Conservation (phyloP, 2,797 vertebrate genomes). For the Hylomyscus alleni region DNA sequence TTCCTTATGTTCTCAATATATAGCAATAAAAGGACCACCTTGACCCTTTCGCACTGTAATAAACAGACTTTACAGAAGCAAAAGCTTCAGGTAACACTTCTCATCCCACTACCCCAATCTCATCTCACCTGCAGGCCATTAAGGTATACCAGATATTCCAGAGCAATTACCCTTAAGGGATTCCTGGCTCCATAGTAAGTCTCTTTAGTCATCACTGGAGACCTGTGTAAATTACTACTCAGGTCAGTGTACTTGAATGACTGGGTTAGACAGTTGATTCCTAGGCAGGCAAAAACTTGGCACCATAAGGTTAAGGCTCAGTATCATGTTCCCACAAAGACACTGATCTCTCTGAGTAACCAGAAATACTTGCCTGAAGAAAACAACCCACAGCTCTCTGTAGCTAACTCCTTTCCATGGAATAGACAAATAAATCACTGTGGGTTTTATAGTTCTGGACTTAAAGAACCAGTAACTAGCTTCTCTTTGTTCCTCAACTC, state of each 20-base stretch:
- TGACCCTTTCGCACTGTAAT: too few relatives aligned
- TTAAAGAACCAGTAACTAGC: not conserved
- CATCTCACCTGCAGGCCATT: not conserved
- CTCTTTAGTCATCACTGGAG: too few relatives aligned
- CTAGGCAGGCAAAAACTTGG: not conserved
- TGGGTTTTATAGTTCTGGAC: not conserved
- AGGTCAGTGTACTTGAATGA: not conserved
- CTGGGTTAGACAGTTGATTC: not conserved
- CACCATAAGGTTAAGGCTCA: not conserved
- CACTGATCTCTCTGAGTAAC: not conserved
- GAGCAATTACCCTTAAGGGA: not conserved
- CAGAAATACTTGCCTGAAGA: not conserved
- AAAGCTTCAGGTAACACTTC: too few relatives aligned
- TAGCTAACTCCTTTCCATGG: too few relatives aligned
- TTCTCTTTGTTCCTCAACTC: not conserved
- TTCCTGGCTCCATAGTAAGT: too few relatives aligned
- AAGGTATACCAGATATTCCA: not conserved
- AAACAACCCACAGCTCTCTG: not conserved
- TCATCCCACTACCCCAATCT: not conserved
- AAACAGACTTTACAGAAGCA: too few relatives aligned
- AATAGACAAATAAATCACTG: not conserved
- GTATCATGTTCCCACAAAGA: not conserved
- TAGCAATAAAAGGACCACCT: too few relatives aligned
- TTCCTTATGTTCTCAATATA: not conserved
- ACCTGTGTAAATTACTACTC: too few relatives aligned